These are phyloP conservation scores for Cephus spinipes DNA, from an alignment of 2,888 invertebrate genomes.

Conservation along the genomic window DNA sequence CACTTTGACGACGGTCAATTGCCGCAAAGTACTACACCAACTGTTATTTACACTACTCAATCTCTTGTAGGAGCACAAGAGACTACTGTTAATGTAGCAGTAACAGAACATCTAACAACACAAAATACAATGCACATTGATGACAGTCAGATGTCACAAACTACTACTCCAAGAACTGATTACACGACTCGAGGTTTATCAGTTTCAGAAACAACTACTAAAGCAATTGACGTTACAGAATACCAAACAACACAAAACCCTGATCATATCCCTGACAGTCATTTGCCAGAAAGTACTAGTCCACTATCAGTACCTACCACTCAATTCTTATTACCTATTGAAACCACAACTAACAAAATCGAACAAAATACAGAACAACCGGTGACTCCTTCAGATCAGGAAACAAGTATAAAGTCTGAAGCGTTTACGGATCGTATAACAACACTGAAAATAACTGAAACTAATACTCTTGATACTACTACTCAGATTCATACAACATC, in stretches of 20 bases:
- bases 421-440: background rate
- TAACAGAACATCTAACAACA: background rate
- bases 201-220: background rate
- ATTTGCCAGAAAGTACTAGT: too few relatives aligned
- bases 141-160: background rate
- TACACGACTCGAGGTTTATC: background rate
- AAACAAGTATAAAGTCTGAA: background rate
- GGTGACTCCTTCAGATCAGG: too few relatives aligned
- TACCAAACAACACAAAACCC: too few relatives aligned
- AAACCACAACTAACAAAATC: too few relatives aligned
- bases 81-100: background rate
- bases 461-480: background rate
- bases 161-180: background rate
- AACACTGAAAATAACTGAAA: background rate
- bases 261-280: too few relatives aligned
- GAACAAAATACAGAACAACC: too few relatives aligned
- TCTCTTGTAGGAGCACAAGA: background rate
- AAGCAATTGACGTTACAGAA: too few relatives aligned
- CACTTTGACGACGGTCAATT: background rate
- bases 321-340: too few relatives aligned
- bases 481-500: too few relatives aligned
- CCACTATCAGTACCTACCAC: too few relatives aligned
- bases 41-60: background rate
- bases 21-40: background rate
- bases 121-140: background rate